phyloP scores from a whole-genome alignment of 2,888 invertebrate genomes.

The Calliopum simillimum region DNA sequence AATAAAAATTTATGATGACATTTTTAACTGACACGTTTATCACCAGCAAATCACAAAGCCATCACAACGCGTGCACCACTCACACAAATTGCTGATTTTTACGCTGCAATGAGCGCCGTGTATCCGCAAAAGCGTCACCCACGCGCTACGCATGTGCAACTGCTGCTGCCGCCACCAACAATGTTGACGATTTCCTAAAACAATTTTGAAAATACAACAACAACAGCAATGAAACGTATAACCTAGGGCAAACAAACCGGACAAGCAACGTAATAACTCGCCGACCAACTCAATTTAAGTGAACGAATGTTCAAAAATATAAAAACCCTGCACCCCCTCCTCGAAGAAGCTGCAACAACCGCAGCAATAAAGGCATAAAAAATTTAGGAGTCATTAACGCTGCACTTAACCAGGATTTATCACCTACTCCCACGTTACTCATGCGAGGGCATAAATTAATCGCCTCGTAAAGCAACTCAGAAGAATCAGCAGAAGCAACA shows the following conservation, averaged over 20 bases:
- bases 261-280: not conserved
- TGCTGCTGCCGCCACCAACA: not conserved
- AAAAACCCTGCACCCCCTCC: not conserved
- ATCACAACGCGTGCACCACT: slow-evolving; percentile 18
- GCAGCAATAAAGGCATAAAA: slow-evolving; percentile 31
- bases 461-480: slow-evolving; percentile 20
- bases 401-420: slow-evolving; percentile 62
- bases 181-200: slow-evolving; percentile 23
- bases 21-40: slow-evolving; percentile 34
- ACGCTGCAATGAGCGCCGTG: slow-evolving; percentile 43
- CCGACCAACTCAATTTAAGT: slow-evolving; percentile 10
- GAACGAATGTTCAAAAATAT: not conserved
- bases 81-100: slow-evolving; percentile 57
- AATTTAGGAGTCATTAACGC: slow-evolving; percentile 54
- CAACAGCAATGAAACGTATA: no score
- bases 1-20: slow-evolving; percentile 27
- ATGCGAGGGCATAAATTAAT: slow-evolving; percentile 36
- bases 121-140: slow-evolving; percentile 47
- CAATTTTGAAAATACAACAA: slow-evolving; percentile 6
- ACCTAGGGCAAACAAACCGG: not conserved
- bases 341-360: not conserved
- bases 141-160: slow-evolving; percentile 53
- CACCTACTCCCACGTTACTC: slow-evolving; percentile 55
- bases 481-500: not conserved
- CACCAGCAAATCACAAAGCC: slow-evolving; percentile 20